phyloP scores from a whole-genome alignment of 2,113 vertebrate species.

The Pyxicephalus adspersus region DNA sequence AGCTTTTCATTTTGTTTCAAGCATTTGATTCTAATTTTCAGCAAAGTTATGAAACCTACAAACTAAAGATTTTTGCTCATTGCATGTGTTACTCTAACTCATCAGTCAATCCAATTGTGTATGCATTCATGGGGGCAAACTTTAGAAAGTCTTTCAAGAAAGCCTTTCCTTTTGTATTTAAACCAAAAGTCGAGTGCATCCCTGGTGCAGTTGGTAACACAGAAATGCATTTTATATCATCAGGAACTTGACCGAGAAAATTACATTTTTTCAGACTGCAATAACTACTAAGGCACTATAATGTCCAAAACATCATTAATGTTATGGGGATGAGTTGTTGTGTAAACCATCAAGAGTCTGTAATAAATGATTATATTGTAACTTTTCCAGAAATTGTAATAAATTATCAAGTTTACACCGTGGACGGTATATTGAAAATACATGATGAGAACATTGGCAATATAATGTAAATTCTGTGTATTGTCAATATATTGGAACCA shows the following conservation, averaged over 20 bases:
- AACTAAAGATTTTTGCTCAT: conserved; percentile 75
- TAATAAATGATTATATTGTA: background rate
- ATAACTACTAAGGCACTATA: background rate
- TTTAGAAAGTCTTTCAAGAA: conserved; percentile 74
- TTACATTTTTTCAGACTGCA: background rate
- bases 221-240: conserved; percentile 74
- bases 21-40: conserved; percentile 65
- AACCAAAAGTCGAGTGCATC: conserved; percentile 46
- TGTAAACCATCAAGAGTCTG: background rate
- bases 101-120: conserved; percentile 70
- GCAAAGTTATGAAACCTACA: conserved; percentile 71
- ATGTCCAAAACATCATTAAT: background rate
- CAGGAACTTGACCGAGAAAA: conserved; percentile 59
- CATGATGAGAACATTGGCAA: too few relatives aligned
- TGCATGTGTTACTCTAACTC: conserved; percentile 78
- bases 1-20: conserved; percentile 73
- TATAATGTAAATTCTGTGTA: too few relatives aligned
- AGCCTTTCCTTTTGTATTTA: conserved; percentile 69
- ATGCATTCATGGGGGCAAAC: conserved; percentile 75
- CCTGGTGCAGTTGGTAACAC: conserved; percentile 51
- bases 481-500: too few relatives aligned
- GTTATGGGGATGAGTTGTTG: background rate
- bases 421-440: too few relatives aligned
- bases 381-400: too few relatives aligned
- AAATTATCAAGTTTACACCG: background rate